Percentiles rank a stretch among this genome's conserved stretches.
phyloP scores from a whole-genome alignment of 2,113 vertebrate genomes.

The Psittacus erithacus region DNA sequence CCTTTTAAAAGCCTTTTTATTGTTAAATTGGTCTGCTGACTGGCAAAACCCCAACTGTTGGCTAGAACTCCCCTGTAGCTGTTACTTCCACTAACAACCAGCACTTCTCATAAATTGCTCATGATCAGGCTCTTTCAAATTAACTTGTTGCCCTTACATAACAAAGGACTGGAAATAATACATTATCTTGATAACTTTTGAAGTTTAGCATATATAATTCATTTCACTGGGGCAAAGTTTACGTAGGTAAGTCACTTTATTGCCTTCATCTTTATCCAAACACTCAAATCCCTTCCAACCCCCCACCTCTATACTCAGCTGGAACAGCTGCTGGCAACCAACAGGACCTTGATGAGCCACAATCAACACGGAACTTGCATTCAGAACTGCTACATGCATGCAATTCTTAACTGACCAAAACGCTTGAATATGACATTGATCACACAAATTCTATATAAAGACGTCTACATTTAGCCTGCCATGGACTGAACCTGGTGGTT shows the following conservation, averaged over 20 bases:
- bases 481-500: background rate
- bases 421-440: rapidly evolving
- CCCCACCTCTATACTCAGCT: rapidly evolving
- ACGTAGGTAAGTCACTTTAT: background rate
- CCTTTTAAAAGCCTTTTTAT: background rate
- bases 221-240: background rate
- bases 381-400: background rate
- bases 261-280: background rate
- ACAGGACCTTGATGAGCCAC: background rate
- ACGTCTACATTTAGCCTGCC: background rate
- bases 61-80: background rate
- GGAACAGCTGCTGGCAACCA: background rate
- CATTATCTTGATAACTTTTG: background rate
- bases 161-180: constrained; percentile 6
- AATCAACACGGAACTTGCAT: background rate
- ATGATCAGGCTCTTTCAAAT: background rate
- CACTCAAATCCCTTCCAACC: background rate
- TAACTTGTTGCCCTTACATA: background rate
- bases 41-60: background rate
- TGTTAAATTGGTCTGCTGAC: background rate
- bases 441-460: background rate
- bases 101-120: background rate
- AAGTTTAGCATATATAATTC: background rate
- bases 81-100: background rate
- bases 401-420: background rate